Percentiles rank a stretch among this genome's conserved stretches.
Evolutionary conservation across 92 coral and sea anemone genomes (phyloP).

Genomic region (Palythoa grandiflora): DNA sequence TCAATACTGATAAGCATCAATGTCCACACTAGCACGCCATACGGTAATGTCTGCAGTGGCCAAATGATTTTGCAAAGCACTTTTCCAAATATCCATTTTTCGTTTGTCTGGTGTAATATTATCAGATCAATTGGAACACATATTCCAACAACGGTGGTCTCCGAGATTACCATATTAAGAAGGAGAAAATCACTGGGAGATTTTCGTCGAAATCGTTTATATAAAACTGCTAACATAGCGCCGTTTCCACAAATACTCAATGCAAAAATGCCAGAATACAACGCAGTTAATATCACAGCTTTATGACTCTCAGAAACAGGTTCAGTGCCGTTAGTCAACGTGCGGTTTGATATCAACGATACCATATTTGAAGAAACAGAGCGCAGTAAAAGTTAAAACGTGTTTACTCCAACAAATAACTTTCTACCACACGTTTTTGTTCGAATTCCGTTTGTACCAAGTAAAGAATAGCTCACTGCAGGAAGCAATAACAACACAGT

Average conservation of each 20-base stretch:
- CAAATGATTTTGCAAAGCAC: constrained; percentile 75
- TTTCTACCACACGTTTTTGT: background rate
- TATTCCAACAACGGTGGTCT: constrained; percentile 68
- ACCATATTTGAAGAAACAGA: constrained; percentile 1
- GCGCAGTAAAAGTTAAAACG: background rate
- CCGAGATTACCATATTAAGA: constrained; percentile 79
- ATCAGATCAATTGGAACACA: constrained; percentile 79
- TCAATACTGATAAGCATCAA: constrained; percentile 74
- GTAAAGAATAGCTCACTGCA: background rate
- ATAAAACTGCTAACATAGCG: constrained; percentile 74
- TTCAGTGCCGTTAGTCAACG: background rate
- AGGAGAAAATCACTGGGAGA: constrained; percentile 71
- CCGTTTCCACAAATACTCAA: constrained; percentile 72
- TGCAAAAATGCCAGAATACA: constrained; percentile 67
- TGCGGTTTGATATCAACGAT: background rate
- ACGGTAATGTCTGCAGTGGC: constrained; percentile 80
- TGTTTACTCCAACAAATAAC: background rate
- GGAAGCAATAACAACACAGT: background rate
- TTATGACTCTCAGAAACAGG: background rate
- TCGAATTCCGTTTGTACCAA: background rate
- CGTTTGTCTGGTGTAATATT: constrained; percentile 41
- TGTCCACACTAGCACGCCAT: constrained; percentile 78
- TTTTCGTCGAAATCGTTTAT: constrained; percentile 58
- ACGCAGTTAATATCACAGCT: background rate
- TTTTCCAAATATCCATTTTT: constrained; percentile 75